Base-by-base conservation (phyloP, 2,888 invertebrate species). In the Tethea ocularis region DNA sequence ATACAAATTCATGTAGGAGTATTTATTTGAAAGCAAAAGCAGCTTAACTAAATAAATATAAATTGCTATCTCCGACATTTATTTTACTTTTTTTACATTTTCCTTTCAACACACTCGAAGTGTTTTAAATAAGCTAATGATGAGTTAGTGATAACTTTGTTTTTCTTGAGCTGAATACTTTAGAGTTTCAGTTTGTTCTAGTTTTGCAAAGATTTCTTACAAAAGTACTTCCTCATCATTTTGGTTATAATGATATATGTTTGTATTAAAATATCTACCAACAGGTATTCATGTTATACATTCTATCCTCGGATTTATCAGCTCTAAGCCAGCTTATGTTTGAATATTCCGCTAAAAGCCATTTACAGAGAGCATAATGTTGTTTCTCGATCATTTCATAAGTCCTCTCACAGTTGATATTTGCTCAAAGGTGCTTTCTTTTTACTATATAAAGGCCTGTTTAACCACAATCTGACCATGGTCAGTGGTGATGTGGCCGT, bases 41-140 rank as follows among this genome's bases (percentile, higher is more conserved):
- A 46, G 46, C 13, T 46, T 46, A 15, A 1, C n/a, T 8, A 10
- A 41, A 10, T 20, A 20, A 20, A 46, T 7, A 46, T 46, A 46
- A 46, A 20, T 20, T 2, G 38, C 4, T 0, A 5, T 41, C n/a
- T 6, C 17, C 8, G 20, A 46, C n/a, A n/a, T n/a, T n/a, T n/a
- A 46, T 7, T 46, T 20, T 8, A 0, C 6, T 46, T 46, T 38
- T 13, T 38, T 38, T 38, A 20, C 1, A 4, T 46, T 46, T 46
- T 20, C 6, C 15, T 20, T 1, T 46, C 7, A 10, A 20, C 17
- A 2, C 46, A 20, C 46, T 46, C 20, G 20, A 46, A 41, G 20
- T 46, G 46, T 46, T 46, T 46, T 20, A 46, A 46, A 46, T 41
- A 41, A 41, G 41, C 41, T 41, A n/a, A 41, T 17, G 17, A 46